Conservation (phyloP, 2,797 vertebrate genomes). For the Tolypeutes matacus region DNA sequence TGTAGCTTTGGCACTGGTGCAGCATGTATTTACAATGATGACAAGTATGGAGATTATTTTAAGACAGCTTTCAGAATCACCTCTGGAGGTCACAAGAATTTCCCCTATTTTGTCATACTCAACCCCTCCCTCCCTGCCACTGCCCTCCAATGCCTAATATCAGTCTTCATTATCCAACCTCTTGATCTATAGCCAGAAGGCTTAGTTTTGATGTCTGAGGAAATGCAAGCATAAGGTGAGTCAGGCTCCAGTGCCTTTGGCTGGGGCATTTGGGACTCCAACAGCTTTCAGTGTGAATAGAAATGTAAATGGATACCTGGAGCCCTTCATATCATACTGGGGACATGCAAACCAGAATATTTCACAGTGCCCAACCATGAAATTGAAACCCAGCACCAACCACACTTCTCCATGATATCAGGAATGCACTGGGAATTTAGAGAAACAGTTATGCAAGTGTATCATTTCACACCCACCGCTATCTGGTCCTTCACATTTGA, state of each 20-base stretch:
- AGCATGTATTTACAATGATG: rapidly evolving
- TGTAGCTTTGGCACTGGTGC: neutral
- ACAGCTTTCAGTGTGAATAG: neutral
- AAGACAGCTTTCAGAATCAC: neutral
- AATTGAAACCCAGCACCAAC: slow-evolving; percentile 57
- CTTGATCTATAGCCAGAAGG: slow-evolving; percentile 58
- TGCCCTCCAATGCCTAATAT: neutral
- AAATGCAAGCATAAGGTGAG: slow-evolving; percentile 72
- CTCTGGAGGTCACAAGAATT: neutral
- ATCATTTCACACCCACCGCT: neutral
- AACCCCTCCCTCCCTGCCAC: neutral
- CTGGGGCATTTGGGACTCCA: slow-evolving; percentile 53
- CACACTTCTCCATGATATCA: slow-evolving; percentile 30
- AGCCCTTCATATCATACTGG: neutral
- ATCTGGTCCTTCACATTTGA: neutral
- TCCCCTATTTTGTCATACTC: neutral
- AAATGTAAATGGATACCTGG: slow-evolving; percentile 68
- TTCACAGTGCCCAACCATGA: slow-evolving; percentile 66
- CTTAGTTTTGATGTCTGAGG: slow-evolving; percentile 62
- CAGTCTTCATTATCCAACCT: slow-evolving; percentile 52
- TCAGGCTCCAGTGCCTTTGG: slow-evolving; percentile 61
- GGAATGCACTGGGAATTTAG: neutral
- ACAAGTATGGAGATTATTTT: neutral
- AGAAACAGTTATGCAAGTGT: neutral
- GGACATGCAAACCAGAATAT: slow-evolving; percentile 56